phyloP scores from a whole-genome alignment of 2,113 vertebrate genomes.

The Rhizomys pruinosus region DNA sequence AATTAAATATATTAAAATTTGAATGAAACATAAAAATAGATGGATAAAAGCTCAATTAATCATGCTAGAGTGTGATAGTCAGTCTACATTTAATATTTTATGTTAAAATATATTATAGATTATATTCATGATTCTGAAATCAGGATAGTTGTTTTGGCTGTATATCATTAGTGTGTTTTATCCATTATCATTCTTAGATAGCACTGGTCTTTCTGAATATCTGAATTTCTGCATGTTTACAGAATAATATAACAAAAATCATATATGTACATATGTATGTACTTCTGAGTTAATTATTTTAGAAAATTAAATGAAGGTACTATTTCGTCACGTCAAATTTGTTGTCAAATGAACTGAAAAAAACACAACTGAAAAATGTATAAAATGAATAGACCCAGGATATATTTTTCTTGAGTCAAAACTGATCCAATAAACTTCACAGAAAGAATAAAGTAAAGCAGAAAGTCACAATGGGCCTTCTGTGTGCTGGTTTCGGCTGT shows the following conservation, averaged over 20 bases:
- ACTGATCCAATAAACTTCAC: conserved; percentile 82
- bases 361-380: conserved; percentile 12
- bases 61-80: neutral
- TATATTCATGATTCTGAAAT: neutral
- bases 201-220: neutral
- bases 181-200: neutral
- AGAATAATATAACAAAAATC: neutral
- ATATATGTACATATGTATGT: neutral
- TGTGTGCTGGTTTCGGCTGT: conserved; percentile 88
- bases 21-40: conserved; percentile 12
- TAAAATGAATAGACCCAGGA: conserved; percentile 66
- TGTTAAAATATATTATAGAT: neutral
- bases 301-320: conserved; percentile 41
- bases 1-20: conserved; percentile 26
- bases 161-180: neutral
- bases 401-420: conserved; percentile 78
- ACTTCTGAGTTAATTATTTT: conserved; percentile 15
- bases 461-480: conserved; percentile 93
- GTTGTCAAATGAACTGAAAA: neutral
- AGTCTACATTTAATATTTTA: conserved; percentile 1
- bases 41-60: neutral
- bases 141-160: conserved; percentile 16
- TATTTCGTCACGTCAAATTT: conserved; percentile 39
- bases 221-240: conserved; percentile 28
- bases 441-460: conserved; percentile 85